Evolutionary conservation across 2,888 invertebrate species (phyloP), one percentile per base, ranked within the genome.

Genomic region (Sarcophaga rosellei): DNA sequence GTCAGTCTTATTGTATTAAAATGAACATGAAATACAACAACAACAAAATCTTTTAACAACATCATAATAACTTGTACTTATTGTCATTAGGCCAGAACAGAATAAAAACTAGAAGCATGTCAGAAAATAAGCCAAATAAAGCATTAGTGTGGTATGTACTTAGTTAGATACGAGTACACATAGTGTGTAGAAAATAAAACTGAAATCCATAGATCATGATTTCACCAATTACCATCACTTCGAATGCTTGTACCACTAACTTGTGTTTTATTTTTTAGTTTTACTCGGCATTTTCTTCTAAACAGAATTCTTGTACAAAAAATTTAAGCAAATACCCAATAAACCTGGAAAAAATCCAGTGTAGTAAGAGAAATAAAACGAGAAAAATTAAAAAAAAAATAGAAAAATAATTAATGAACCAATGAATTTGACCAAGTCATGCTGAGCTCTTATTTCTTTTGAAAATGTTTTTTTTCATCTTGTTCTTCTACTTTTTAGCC

Each of bases 31-130:
- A 45, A 4, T 61, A 5, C 12, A 73, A 12, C 61, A 44, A 61
- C 59, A 81, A 73, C 15, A 74, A 68, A 23, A 81, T 73, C 84
- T 81, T 47, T 47, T 74, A 63, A 35, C 35, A 77, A 68, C 65
- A 68, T 68, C 53, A 62, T 75, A 81, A 81, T 81, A 81, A 81
- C 69, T 75, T 81, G 69, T 75, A 75, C 75, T 81, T 81, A 69
- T 81, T 75, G 81, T 23, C 69, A 75, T 81, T 81, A 75, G 17
- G 35, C 65, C 45, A 66, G 68, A 73, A 59, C n/a, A 69, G 61
- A 45, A 35, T 25, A 23, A 8, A 21, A n/a, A 20, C 65, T 1
- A 65, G n/a, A 23, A 68, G n/a, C 3, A 62, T 12, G 15, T 1
- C 45, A 70, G 44, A 63, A 57, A 35, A 44, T n/a, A 59, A 75